A percentile compares a stretch with the other conserved stretches of the same genome.
Conservation (phyloP, 2,113 vertebrate genomes). For the Todiramphus chloris region DNA sequence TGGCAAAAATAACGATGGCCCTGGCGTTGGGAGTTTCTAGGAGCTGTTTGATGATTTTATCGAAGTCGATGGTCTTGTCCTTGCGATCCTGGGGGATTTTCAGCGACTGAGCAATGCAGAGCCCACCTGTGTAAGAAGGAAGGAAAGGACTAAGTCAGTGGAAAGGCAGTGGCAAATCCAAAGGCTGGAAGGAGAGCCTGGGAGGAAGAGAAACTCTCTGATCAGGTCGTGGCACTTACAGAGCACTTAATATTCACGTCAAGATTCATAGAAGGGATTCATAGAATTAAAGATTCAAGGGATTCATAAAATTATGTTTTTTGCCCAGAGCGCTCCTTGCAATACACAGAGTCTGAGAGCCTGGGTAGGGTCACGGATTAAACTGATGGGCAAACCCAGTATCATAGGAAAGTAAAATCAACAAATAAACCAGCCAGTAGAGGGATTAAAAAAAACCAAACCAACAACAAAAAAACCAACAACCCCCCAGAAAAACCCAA, state of each 20-base stretch:
- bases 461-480: neutral
- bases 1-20: constrained; percentile 90
- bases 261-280: neutral
- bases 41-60: constrained; percentile 89
- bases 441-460: neutral
- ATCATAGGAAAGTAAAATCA: neutral
- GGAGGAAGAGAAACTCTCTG: neutral
- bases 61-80: constrained; percentile 85
- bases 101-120: constrained; percentile 96
- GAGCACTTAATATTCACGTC: neutral
- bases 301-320: fast-evolving
- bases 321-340: neutral
- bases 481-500: too few relatives aligned
- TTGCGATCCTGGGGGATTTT: constrained; percentile 91
- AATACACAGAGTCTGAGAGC: fast-evolving
- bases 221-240: fast-evolving
- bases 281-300: neutral
- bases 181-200: neutral
- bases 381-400: neutral
- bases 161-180: neutral
- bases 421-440: neutral
- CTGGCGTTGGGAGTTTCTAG: constrained; percentile 88
- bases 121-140: constrained; percentile 80
- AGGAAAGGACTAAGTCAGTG: neutral
- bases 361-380: neutral